Percentiles rank a stretch among this genome's conserved stretches.
These are phyloP conservation scores for Troides oblongomaculatus DNA, from an alignment of 2,888 invertebrate species.

Conservation along the genomic window DNA sequence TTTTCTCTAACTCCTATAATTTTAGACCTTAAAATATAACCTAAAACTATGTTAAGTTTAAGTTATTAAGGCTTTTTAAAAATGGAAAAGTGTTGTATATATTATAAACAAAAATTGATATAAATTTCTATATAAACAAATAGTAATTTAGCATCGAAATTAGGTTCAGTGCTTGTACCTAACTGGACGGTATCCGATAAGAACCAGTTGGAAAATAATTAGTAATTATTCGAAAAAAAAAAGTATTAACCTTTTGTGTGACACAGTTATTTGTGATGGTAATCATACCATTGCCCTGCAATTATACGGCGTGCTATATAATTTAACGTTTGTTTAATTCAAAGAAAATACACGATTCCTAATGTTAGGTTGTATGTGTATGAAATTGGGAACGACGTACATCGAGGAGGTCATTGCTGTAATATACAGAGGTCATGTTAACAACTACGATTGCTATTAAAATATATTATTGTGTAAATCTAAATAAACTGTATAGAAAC, in stretches of 20 bases:
- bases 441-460: not conserved
- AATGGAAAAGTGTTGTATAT: no score
- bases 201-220: constrained; percentile 1
- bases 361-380: not conserved
- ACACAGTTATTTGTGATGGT: constrained; percentile 2
- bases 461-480: not conserved
- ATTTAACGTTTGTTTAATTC: constrained; percentile 1
- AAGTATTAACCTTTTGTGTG: not conserved
- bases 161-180: not conserved
- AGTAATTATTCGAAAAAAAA: not conserved
- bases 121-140: no score
- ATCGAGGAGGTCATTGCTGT: not conserved
- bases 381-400: not conserved
- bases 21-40: no score
- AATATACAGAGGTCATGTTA: not conserved
- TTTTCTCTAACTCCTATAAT: no score
- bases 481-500: no score
- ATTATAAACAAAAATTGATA: no score
- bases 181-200: not conserved
- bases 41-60: no score
- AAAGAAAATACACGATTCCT: not conserved
- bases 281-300: not conserved
- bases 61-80: no score
- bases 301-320: constrained; percentile 3
- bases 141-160: not conserved